A percentile compares a stretch with the other conserved stretches of the same genome.
phyloP scores from a whole-genome alignment of 2,888 invertebrate genomes.

The Harpalus rubripes region DNA sequence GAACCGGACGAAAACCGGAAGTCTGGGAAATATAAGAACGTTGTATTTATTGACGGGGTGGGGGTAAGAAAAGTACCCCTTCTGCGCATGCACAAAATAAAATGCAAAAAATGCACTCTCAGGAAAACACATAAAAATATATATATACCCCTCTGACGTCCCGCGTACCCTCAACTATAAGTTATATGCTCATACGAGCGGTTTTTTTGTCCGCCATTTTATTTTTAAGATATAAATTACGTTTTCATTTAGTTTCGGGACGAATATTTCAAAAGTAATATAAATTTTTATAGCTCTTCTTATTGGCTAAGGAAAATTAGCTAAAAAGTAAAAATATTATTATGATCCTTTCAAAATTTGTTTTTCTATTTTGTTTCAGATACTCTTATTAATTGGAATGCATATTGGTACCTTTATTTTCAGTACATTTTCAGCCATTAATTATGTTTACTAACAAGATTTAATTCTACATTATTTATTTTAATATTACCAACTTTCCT shows the following conservation, averaged over 20 bases:
- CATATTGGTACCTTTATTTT: too few relatives aligned
- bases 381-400: too few relatives aligned
- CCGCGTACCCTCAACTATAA: conserved; percentile 61
- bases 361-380: too few relatives aligned
- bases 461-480: too few relatives aligned
- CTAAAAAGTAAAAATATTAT: conserved; percentile 52
- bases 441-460: too few relatives aligned
- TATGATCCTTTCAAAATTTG: conserved; percentile 11
- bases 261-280: conserved; percentile 64
- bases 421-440: too few relatives aligned
- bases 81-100: conserved; percentile 67
- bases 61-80: conserved; percentile 70
- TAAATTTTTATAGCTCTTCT: conserved; percentile 59
- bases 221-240: conserved; percentile 66
- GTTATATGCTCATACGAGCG: conserved; percentile 66
- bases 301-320: conserved; percentile 60
- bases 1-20: conserved; percentile 66
- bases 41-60: conserved; percentile 74
- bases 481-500: too few relatives aligned
- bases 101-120: conserved; percentile 66
- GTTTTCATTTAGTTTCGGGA: conserved; percentile 64
- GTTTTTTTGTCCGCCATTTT: conserved; percentile 59
- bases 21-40: conserved; percentile 72
- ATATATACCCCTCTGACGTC: conserved; percentile 57
- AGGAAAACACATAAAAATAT: conserved; percentile 67